Conservation (phyloP, 1,140 invertebrate species). For the Drosophila saltans region DNA sequence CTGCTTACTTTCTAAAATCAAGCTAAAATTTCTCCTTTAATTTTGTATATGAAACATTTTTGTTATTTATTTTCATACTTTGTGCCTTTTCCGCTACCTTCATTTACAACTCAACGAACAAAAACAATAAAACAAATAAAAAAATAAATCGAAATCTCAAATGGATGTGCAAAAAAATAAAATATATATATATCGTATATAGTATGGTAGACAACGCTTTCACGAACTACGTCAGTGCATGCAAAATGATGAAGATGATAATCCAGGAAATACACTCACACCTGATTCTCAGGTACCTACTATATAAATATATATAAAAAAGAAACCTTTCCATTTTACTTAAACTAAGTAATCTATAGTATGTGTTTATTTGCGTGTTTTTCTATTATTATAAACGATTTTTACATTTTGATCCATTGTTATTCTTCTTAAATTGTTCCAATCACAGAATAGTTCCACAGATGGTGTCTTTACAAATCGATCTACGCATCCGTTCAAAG, state of each 20-base stretch:
- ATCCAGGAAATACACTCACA: slow-evolving; percentile 87
- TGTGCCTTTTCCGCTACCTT: slow-evolving; percentile 47
- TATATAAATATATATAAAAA: slow-evolving; percentile 2
- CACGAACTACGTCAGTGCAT: slow-evolving; percentile 92
- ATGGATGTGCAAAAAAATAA: slow-evolving; percentile 42
- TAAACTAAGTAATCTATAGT: slow-evolving; percentile 1
- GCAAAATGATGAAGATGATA: slow-evolving; percentile 91
- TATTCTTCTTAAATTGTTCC: slow-evolving; percentile 33
- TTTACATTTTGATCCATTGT: not conserved
- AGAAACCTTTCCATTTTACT: slow-evolving; percentile 27
- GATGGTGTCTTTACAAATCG: slow-evolving; percentile 85
- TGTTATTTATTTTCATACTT: slow-evolving; percentile 79
- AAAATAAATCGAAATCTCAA: slow-evolving; percentile 46
- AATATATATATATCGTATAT: slow-evolving; percentile 52
- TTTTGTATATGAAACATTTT: slow-evolving; percentile 64
- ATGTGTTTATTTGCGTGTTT: slow-evolving; percentile 23
- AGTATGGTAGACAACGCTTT: slow-evolving; percentile 87
- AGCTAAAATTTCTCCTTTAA: slow-evolving; percentile 45
- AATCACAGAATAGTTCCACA: slow-evolving; percentile 83
- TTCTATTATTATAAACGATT: slow-evolving; percentile 19
- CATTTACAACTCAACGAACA: slow-evolving; percentile 51
- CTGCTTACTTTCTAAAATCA: slow-evolving; percentile 2
- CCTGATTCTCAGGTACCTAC: slow-evolving; percentile 90
- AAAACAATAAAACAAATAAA: slow-evolving; percentile 34
- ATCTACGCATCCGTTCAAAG: slow-evolving; percentile 89